Evolutionary conservation across 1,140 invertebrate genomes (phyloP).

Genomic region (Plectus sambesii): DNA sequence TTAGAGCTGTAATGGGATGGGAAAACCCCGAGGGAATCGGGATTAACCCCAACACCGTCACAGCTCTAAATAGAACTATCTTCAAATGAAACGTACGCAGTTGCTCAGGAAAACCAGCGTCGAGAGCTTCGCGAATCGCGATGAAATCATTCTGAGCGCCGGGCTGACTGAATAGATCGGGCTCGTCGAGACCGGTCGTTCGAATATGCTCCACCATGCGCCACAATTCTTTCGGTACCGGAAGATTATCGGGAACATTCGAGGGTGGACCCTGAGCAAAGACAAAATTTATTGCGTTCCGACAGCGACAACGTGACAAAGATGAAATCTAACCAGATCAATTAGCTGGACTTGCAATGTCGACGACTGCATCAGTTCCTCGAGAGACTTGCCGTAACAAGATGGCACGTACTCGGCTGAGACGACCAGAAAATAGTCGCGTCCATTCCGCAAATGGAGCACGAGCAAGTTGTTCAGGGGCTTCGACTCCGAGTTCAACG

Average conservation of each 20-base stretch:
- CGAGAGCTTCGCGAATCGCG: constrained; percentile 8
- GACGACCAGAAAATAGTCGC: constrained; percentile 42
- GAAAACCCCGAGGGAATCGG: constrained; percentile 2
- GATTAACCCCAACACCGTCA: neutral
- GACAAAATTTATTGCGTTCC: too few relatives aligned
- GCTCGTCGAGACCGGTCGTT: neutral
- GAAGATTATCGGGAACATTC: constrained; percentile 2
- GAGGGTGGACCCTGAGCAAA: too few relatives aligned
- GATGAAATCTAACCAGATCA: constrained; percentile 19
- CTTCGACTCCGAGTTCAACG: constrained; percentile 6
- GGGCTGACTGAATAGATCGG: constrained; percentile 3
- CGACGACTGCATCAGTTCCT: constrained; percentile 6
- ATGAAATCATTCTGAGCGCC: neutral
- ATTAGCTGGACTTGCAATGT: constrained; percentile 15
- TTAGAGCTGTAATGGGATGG: too few relatives aligned
- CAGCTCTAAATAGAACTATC: neutral
- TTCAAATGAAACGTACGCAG: neutral
- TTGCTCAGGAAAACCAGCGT: constrained; percentile 1
- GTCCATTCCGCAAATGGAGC: constrained; percentile 33
- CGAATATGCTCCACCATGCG: neutral
- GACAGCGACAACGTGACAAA: neutral
- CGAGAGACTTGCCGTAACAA: constrained; percentile 13
- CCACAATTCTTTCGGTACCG: neutral
- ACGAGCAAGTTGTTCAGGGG: constrained; percentile 32
- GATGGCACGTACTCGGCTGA: constrained; percentile 25